A percentile compares a stretch with the other conserved stretches of the same genome.
Evolutionary conservation across 2,113 vertebrate genomes (phyloP).

Genomic region (Megatriorchis doriae): DNA sequence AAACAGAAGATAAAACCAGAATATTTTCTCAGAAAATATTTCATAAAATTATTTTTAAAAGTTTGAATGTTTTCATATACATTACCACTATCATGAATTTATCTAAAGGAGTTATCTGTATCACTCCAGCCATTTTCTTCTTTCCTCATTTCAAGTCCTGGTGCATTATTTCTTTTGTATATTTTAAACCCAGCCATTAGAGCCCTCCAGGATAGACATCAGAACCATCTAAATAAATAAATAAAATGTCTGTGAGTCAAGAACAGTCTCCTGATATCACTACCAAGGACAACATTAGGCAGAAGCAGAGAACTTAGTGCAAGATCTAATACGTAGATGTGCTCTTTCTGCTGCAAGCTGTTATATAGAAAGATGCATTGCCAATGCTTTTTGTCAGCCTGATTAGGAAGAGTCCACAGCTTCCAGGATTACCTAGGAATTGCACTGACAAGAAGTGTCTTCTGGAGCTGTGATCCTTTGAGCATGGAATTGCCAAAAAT

Average conservation of each 20-base stretch:
- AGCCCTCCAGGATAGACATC: neutral
- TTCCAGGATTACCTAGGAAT: neutral
- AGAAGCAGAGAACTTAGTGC: neutral
- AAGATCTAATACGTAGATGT: neutral
- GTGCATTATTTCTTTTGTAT: neutral
- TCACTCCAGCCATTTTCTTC: neutral
- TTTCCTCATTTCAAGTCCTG: neutral
- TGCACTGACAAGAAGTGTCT: neutral
- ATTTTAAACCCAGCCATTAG: neutral
- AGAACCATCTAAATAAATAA: neutral
- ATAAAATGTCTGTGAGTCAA: neutral
- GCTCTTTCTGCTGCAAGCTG: neutral
- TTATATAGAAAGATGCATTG: neutral
- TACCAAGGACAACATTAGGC: neutral
- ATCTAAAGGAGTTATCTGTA: neutral
- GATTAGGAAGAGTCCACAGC: neutral
- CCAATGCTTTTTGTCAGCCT: neutral
- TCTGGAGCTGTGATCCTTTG: neutral
- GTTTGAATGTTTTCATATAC: neutral
- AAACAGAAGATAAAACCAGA: neutral
- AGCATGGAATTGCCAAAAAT: neutral
- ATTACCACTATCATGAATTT: neutral
- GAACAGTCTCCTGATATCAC: neutral
- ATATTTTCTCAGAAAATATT: neutral
- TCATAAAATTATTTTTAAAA: neutral